Evolutionary conservation across 2,797 vertebrate genomes (phyloP).

Genomic region (Acanthornis magna): DNA sequence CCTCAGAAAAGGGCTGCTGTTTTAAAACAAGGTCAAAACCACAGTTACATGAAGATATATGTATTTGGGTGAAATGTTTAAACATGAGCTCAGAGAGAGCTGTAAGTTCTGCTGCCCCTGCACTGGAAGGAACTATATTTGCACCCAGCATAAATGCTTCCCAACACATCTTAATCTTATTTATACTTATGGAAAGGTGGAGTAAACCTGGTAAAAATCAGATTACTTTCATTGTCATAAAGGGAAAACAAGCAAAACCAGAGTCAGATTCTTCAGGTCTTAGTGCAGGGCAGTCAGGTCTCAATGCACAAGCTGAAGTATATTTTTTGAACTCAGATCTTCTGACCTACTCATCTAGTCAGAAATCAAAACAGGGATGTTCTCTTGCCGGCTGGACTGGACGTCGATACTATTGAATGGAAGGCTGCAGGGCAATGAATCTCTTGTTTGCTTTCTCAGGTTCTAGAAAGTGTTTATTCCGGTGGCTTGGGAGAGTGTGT

Average conservation of each 20-base stretch:
- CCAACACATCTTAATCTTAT: neutral
- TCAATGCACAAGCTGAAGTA: neutral
- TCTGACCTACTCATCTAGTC: neutral
- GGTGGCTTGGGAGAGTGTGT: neutral
- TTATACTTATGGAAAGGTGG: neutral
- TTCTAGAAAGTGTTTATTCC: neutral
- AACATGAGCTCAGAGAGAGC: neutral
- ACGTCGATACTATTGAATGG: rapidly evolving
- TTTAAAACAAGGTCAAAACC: neutral
- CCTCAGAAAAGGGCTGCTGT: neutral
- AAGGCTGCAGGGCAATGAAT: neutral
- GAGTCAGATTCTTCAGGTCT: neutral
- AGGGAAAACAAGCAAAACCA: neutral
- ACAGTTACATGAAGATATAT: neutral
- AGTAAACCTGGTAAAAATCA: neutral
- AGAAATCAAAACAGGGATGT: neutral
- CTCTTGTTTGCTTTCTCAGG: neutral
- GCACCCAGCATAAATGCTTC: neutral
- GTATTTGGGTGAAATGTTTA: neutral
- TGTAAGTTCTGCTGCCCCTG: neutral
- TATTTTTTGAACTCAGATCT: neutral
- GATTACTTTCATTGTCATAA: neutral
- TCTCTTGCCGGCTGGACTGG: neutral
- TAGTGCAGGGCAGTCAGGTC: neutral
- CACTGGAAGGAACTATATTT: neutral